Conservation (phyloP, 2,113 vertebrate genomes). For the Australoheros scitulus region DNA sequence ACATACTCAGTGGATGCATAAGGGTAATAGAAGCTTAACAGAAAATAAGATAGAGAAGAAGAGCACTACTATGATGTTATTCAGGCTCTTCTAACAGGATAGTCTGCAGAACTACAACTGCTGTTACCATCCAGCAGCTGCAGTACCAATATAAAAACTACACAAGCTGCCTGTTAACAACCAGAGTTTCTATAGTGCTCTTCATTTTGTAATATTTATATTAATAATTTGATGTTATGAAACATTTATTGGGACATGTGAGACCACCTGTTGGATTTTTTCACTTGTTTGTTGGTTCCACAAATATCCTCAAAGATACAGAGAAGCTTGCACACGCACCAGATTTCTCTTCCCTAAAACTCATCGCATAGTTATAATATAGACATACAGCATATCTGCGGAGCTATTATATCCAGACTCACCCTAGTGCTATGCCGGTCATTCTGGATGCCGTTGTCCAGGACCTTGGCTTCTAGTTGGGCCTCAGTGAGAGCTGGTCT, state of each 20-base stretch:
- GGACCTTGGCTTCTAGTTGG: conserved; percentile 86
- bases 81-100: background rate
- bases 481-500: conserved; percentile 85
- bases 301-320: background rate
- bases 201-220: background rate
- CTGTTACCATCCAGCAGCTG: background rate
- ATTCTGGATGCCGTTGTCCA: conserved; percentile 96
- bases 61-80: background rate
- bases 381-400: background rate
- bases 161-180: background rate
- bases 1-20: background rate
- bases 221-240: background rate
- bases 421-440: conserved; percentile 90
- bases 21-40: background rate
- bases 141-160: background rate
- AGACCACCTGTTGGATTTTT: background rate
- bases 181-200: background rate
- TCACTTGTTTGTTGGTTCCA: background rate
- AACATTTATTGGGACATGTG: no score
- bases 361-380: background rate
- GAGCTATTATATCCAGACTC: conserved; percentile 25
- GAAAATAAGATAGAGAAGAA: background rate
- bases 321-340: background rate
- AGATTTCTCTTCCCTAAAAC: background rate
- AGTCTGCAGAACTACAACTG: background rate